A percentile compares a stretch with the other conserved stretches of the same genome.
These are phyloP conservation scores for Scomberomorus guttatus DNA, from an alignment of 2,797 vertebrate species.

Conservation along the genomic window DNA sequence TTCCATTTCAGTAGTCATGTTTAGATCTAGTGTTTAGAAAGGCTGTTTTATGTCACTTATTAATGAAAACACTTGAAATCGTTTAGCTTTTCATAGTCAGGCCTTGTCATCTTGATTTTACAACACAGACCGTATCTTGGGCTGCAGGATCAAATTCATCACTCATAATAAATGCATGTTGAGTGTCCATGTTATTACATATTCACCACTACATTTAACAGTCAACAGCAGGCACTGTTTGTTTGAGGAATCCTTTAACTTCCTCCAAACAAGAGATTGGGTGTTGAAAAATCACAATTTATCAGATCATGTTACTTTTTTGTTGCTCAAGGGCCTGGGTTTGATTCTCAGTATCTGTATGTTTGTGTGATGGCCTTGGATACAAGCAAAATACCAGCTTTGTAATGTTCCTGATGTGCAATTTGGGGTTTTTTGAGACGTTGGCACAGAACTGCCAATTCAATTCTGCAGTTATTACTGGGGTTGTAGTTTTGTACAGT, in stretches of 20 bases:
- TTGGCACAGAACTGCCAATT: conserved; percentile 47
- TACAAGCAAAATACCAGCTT: conserved; percentile 52
- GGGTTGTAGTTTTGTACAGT: conserved; percentile 35
- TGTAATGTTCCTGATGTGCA: conserved; percentile 44
- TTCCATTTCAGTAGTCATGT: too few relatives aligned
- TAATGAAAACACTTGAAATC: too few relatives aligned
- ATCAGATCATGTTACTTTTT: conserved; percentile 16
- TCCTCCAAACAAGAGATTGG: neutral
- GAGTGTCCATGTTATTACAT: neutral
- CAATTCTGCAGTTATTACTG: conserved; percentile 54
- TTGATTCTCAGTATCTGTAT: conserved; percentile 30
- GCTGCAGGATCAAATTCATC: neutral
- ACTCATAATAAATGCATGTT: conserved; percentile 12
- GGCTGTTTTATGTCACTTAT: too few relatives aligned
- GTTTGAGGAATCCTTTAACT: conserved; percentile 14
- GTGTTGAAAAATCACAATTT: conserved; percentile 9
- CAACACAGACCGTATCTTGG: neutral
- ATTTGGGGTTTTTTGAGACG: conserved; percentile 53
- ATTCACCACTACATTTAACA: conserved; percentile 6
- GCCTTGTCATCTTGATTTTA: neutral
- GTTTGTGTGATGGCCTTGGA: conserved; percentile 48
- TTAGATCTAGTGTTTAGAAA: too few relatives aligned
- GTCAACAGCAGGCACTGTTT: neutral
- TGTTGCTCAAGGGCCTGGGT: conserved; percentile 26
- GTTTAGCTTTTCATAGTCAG: neutral